phyloP scores from a whole-genome alignment of 2,888 invertebrate genomes.

The Tachina grossa region DNA sequence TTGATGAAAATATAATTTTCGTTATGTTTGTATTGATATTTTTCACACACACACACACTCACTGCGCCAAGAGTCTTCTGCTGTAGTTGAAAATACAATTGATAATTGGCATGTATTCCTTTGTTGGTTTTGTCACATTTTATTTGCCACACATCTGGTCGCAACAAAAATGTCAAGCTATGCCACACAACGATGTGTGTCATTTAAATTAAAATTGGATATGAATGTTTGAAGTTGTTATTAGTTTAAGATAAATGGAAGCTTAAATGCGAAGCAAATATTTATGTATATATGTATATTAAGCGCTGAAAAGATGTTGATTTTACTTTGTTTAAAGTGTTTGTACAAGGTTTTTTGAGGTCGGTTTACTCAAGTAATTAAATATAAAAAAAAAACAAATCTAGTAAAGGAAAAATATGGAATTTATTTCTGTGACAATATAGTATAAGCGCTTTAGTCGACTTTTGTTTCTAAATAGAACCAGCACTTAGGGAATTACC shows the following conservation, averaged over 20 bases:
- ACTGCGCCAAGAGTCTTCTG: slow-evolving; percentile 41
- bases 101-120: slow-evolving; percentile 58
- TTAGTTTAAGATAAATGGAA: slow-evolving; percentile 8
- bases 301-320: too few species aligned
- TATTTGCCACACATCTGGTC: slow-evolving; percentile 37
- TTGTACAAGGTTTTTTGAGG: too few species aligned
- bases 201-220: slow-evolving; percentile 35
- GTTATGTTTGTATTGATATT: slow-evolving; percentile 12
- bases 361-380: too few species aligned
- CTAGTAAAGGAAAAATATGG: too few species aligned
- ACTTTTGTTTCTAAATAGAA: too few species aligned
- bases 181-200: slow-evolving; percentile 11
- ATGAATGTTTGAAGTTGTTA: slow-evolving; percentile 1
- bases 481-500: too few species aligned
- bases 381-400: too few species aligned
- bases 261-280: background rate
- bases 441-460: too few species aligned
- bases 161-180: slow-evolving; percentile 17
- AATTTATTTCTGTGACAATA: too few species aligned
- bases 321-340: too few species aligned
- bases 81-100: slow-evolving; percentile 61
- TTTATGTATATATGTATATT: background rate
- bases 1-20: slow-evolving; percentile 46
- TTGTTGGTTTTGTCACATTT: slow-evolving; percentile 36
- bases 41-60: background rate